These are phyloP conservation scores for Psylliodes chrysocephalus DNA, from an alignment of 2,888 invertebrate species.

Conservation along the genomic window DNA sequence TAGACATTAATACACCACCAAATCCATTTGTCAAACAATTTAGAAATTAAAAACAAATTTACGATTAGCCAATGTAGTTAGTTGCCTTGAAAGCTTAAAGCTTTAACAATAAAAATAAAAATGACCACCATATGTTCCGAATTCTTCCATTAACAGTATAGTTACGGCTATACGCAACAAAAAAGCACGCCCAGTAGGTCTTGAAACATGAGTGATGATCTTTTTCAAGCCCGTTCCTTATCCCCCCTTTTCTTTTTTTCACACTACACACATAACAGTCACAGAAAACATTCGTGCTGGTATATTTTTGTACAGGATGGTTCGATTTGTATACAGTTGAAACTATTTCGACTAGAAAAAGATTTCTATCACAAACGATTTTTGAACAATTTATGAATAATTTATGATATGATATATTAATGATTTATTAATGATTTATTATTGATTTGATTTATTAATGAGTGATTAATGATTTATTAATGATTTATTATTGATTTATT, in stretches of 20 bases:
- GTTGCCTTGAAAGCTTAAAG: not conserved
- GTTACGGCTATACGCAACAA: not conserved
- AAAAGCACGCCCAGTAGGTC: conserved; percentile 1
- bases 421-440: too few relatives aligned
- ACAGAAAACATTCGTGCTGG: not conserved
- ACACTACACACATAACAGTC: not conserved
- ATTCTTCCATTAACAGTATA: conserved; percentile 9
- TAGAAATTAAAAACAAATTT: too few relatives aligned
- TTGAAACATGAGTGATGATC: conserved; percentile 17
- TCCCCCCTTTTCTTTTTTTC: not conserved
- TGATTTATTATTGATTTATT: too few relatives aligned
- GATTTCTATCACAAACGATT: too few relatives aligned
- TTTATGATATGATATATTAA: too few relatives aligned
- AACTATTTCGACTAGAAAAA: too few relatives aligned
- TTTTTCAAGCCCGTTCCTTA: conserved; percentile 6
- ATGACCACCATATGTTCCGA: not conserved
- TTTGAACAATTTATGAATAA: too few relatives aligned
- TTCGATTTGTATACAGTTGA: too few relatives aligned
- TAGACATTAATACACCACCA: too few relatives aligned
- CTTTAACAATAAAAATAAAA: not conserved
- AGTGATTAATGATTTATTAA: too few relatives aligned
- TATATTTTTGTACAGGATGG: not conserved
- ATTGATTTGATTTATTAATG: too few relatives aligned
- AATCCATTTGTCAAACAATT: too few relatives aligned
- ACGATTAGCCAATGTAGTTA: not conserved